phyloP scores from a whole-genome alignment of 2,113 vertebrate species.

The Hypomesus transpacificus region DNA sequence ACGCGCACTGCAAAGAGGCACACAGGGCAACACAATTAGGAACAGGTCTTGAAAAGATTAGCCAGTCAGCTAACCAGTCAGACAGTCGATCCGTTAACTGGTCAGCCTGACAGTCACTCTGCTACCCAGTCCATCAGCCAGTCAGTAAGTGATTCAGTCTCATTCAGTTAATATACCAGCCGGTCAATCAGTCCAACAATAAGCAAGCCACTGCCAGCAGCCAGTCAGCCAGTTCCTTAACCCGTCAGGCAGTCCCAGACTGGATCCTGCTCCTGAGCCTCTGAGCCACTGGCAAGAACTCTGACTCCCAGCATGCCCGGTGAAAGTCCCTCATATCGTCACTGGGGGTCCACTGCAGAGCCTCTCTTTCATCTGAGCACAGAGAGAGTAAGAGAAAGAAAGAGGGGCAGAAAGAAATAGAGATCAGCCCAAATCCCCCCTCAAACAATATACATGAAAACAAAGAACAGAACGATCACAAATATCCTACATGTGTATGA shows the following conservation, averaged over 20 bases:
- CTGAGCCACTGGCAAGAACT: conserved; percentile 86
- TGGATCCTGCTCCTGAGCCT: conserved; percentile 78
- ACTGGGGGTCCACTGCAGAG: conserved; percentile 66
- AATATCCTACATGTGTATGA: background rate
- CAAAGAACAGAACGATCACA: background rate
- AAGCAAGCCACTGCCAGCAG: background rate
- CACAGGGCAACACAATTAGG: too few species aligned
- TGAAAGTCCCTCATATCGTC: conserved; percentile 71
- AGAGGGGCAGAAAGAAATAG: background rate
- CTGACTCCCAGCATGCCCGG: conserved; percentile 82
- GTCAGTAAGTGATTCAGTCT: too few species aligned
- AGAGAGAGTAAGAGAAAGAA: conserved; percentile 50
- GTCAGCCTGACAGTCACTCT: too few species aligned
- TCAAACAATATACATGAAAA: background rate
- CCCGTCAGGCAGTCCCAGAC: conserved; percentile 39
- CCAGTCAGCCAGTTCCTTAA: background rate
- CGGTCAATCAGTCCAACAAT: background rate
- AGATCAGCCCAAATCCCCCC: conserved; percentile 5
- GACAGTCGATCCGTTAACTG: too few species aligned
- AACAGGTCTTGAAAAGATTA: too few species aligned
- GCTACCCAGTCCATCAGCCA: too few species aligned
- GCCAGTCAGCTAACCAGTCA: too few species aligned
- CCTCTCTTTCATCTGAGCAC: conserved; percentile 78
- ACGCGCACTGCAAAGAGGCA: too few species aligned
- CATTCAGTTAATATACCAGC: too few species aligned